Percentiles rank a stretch among this genome's conserved stretches.
phyloP scores from a whole-genome alignment of 2,888 invertebrate species.

The Drosophila rellima region DNA sequence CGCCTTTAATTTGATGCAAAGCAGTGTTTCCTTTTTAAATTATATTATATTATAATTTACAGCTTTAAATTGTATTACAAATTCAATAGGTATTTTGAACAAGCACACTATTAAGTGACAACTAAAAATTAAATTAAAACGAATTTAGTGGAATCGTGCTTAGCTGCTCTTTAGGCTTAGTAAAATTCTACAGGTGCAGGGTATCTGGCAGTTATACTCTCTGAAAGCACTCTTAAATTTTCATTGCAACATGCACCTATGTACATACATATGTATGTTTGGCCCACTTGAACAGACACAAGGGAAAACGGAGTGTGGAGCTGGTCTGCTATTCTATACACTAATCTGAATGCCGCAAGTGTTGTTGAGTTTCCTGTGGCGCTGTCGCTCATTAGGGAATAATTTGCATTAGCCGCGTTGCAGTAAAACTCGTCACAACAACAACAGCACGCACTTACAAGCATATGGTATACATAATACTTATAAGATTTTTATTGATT shows the following conservation, averaged over 20 bases:
- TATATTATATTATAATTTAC: too few relatives aligned
- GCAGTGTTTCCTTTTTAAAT: too few relatives aligned
- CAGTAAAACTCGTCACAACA: conserved; percentile 30
- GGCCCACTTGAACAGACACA: conserved; percentile 69
- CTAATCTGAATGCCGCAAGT: conserved; percentile 79
- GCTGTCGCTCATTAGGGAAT: conserved; percentile 72
- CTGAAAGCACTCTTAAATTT: background rate
- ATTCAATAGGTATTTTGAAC: too few relatives aligned
- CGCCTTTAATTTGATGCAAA: too few relatives aligned
- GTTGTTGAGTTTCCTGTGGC: conserved; percentile 75
- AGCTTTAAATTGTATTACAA: too few relatives aligned
- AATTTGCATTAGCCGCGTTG: conserved; percentile 64
- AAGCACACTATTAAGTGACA: too few relatives aligned
- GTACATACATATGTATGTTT: conserved; percentile 20
- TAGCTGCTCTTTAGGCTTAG: too few relatives aligned
- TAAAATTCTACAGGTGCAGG: background rate
- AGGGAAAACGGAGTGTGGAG: conserved; percentile 12
- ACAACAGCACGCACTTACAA: conserved; percentile 1
- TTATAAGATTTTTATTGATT: conserved; percentile 61
- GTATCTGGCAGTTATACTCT: background rate
- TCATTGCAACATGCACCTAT: conserved; percentile 68
- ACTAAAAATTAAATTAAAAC: background rate
- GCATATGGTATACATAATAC: conserved; percentile 2
- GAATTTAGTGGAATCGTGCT: too few relatives aligned
- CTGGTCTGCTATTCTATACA: conserved; percentile 42